Conservation (phyloP, 2,113 vertebrate species). For the Ascaphus truei region DNA sequence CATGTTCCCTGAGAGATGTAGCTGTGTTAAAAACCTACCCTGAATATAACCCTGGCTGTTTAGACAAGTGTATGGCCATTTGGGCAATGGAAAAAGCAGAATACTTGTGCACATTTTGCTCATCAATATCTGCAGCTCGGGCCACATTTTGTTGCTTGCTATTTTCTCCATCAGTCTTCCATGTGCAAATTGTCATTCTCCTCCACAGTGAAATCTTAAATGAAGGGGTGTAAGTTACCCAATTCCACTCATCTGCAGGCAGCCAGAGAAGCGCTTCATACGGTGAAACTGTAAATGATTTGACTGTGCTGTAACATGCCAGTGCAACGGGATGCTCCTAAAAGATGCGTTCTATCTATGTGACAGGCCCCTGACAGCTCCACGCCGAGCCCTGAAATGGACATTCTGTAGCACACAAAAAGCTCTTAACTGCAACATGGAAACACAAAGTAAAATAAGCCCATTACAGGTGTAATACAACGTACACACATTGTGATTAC, state of each 20-base stretch:
- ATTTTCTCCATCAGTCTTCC: not conserved
- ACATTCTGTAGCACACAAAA: not conserved
- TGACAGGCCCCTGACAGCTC: slow-evolving; percentile 9
- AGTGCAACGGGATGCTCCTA: not conserved
- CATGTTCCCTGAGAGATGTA: too few relatives aligned
- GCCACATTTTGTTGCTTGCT: too few relatives aligned
- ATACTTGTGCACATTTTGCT: too few relatives aligned
- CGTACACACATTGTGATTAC: not conserved
- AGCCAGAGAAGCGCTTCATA: slow-evolving; percentile 9
- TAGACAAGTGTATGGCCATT: too few relatives aligned
- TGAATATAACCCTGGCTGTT: too few relatives aligned
- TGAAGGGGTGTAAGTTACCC: not conserved
- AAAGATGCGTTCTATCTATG: not conserved
- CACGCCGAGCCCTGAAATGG: not conserved
- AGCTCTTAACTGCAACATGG: not conserved
- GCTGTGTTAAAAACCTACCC: too few relatives aligned
- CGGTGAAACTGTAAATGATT: slow-evolving; percentile 7
- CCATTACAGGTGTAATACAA: not conserved
- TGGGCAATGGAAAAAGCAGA: too few relatives aligned
- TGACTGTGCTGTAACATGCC: slow-evolving; percentile 9
- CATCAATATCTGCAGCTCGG: too few relatives aligned
- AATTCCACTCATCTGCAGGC: not conserved
- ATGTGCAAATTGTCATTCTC: not conserved
- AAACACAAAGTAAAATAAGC: not conserved
- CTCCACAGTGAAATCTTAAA: not conserved